Percentiles rank a stretch among this genome's conserved stretches.
Evolutionary conservation across 2,797 vertebrate species (phyloP).

Genomic region (Chelon labrosus): DNA sequence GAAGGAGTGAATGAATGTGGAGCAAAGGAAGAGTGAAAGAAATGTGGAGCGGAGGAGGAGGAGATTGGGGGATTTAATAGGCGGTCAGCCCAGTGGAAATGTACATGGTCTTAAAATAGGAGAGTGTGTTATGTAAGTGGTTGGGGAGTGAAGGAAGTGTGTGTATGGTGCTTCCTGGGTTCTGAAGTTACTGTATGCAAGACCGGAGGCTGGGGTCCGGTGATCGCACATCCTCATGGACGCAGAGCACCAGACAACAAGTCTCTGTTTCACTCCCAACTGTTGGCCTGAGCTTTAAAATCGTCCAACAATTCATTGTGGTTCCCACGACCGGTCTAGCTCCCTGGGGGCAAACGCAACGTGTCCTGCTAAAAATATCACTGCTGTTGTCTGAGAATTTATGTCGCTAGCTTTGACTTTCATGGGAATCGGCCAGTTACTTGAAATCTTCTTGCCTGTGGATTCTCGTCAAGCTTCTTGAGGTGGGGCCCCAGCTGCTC

Average conservation of each 20-base stretch:
- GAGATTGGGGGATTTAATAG: conserved; percentile 58
- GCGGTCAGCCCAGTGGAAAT: conserved; percentile 77
- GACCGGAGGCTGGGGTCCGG: conserved; percentile 32
- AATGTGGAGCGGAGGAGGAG: conserved; percentile 31
- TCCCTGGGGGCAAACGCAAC: conserved; percentile 23
- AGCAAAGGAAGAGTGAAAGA: conserved; percentile 21
- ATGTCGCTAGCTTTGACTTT: background rate
- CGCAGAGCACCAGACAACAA: conserved; percentile 49
- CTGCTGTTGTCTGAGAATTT: background rate
- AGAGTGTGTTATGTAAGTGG: conserved; percentile 77
- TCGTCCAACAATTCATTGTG: conserved; percentile 15
- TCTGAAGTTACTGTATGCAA: conserved; percentile 39
- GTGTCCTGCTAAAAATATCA: background rate
- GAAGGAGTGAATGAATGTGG: conserved; percentile 25
- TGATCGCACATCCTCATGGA: conserved; percentile 32
- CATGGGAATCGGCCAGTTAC: too few species aligned
- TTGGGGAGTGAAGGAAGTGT: conserved; percentile 46
- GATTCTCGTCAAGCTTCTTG: background rate
- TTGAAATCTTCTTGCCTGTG: background rate
- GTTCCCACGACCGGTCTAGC: conserved; percentile 21
- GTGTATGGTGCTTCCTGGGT: conserved; percentile 27
- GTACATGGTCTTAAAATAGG: conserved; percentile 84
- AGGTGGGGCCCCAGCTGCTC: background rate
- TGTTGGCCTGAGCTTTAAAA: conserved; percentile 33
- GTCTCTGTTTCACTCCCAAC: conserved; percentile 46